phyloP scores from a whole-genome alignment of 2,797 vertebrate genomes.

The Erethizon dorsatum region DNA sequence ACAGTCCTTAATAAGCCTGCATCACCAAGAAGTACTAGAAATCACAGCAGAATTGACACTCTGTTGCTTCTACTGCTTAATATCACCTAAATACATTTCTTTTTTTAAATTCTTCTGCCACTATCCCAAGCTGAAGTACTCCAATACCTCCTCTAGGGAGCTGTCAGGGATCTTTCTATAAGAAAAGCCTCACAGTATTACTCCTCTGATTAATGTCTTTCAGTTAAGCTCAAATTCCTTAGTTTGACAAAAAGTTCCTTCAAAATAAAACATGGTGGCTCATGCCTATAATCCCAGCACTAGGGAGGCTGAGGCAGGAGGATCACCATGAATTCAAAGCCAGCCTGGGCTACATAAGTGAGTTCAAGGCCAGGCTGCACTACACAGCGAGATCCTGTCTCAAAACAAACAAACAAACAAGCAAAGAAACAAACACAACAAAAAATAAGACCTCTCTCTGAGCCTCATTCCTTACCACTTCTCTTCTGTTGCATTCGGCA shows the following conservation, averaged over 20 bases:
- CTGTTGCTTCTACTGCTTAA: neutral
- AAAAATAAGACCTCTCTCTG: neutral
- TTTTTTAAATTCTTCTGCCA: conserved; percentile 61
- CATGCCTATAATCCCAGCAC: neutral
- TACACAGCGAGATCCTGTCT: neutral
- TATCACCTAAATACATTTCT: conserved; percentile 46
- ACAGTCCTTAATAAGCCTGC: neutral
- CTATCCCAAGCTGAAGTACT: neutral
- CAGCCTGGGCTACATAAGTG: too few relatives aligned
- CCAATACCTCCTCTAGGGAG: neutral
- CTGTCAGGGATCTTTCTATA: conserved; percentile 3
- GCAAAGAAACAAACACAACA: too few relatives aligned
- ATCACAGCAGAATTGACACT: neutral
- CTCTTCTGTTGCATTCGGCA: neutral
- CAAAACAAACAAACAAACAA: neutral
- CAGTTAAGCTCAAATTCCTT: conserved; percentile 21
- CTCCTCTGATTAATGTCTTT: conserved; percentile 4
- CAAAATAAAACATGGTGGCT: neutral
- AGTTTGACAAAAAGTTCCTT: neutral
- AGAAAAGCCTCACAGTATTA: conserved; percentile 32
- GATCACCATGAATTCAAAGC: too few relatives aligned
- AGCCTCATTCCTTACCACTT: neutral
- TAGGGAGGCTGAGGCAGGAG: neutral
- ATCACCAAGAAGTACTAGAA: conserved; percentile 43
- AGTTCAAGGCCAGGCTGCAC: neutral